These are phyloP conservation scores for Forbesichthys agassizii DNA, from an alignment of 2,113 vertebrate genomes.

Conservation along the genomic window DNA sequence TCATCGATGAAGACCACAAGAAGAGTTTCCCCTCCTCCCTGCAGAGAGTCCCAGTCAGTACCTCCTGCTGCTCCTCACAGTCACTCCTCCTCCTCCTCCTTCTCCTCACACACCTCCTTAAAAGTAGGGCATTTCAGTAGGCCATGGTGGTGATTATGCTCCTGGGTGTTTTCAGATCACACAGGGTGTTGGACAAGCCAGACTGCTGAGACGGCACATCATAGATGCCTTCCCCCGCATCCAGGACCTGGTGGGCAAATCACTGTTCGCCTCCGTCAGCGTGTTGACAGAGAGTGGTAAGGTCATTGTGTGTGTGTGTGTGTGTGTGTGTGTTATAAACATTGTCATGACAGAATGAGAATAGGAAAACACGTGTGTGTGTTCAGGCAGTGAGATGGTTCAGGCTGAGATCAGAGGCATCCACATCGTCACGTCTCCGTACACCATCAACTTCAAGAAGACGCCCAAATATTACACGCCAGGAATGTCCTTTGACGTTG, in stretches of 20 bases:
- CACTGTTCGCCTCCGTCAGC: constrained; percentile 39
- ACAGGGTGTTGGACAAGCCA: constrained; percentile 44
- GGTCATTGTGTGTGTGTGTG: neutral
- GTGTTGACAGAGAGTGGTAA: constrained; percentile 82
- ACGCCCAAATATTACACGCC: constrained; percentile 89
- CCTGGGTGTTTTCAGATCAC: constrained; percentile 50
- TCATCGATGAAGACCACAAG: no score
- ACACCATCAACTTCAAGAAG: constrained; percentile 65
- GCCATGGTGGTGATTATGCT: neutral
- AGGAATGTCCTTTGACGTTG: constrained; percentile 44
- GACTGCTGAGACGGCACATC: constrained; percentile 54
- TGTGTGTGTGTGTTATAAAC: constrained; percentile 62
- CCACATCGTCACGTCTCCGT: constrained; percentile 80
- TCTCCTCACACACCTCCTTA: no score
- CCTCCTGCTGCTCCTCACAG: no score
- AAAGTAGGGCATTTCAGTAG: neutral
- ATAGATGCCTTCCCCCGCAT: constrained; percentile 42
- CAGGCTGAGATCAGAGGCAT: constrained; percentile 78
- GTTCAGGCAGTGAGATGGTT: constrained; percentile 81
- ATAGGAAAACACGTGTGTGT: no score
- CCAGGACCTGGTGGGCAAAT: constrained; percentile 5
- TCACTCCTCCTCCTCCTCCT: no score
- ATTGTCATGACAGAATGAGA: constrained; percentile 6
- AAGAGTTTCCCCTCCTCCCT: no score
- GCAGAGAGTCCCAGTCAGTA: no score